These are phyloP conservation scores for Lacerta agilis DNA, from an alignment of 2,797 vertebrate species.

Conservation along the genomic window DNA sequence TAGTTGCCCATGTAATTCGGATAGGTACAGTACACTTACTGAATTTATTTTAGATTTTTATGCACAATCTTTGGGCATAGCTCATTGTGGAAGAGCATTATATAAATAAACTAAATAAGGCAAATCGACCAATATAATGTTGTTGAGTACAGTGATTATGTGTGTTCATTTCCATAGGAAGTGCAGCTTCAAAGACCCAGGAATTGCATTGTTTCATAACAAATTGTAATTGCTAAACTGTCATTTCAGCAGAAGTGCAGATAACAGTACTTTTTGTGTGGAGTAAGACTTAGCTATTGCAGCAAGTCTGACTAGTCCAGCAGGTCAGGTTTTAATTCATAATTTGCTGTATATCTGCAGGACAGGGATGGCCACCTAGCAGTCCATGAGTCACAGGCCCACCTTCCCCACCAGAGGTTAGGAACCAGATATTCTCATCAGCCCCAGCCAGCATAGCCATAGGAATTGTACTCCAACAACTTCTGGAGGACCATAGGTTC, in stretches of 20 bases:
- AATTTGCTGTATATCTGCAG: background rate
- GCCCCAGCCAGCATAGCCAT: background rate
- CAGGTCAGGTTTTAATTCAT: background rate
- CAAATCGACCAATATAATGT: no score
- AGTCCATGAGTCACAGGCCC: no score
- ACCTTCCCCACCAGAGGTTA: no score
- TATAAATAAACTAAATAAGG: background rate
- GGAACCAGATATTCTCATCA: background rate
- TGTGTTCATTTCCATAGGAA: slow-evolving; percentile 6
- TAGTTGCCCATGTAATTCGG: slow-evolving; percentile 96
- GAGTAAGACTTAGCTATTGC: background rate
- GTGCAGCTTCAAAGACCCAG: slow-evolving; percentile 12
- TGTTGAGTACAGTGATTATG: background rate
- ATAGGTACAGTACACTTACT: slow-evolving; percentile 84
- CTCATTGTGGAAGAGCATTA: background rate
- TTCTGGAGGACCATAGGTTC: no score
- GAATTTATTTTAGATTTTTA: slow-evolving; percentile 15
- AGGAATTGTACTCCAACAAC: no score
- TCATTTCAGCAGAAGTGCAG: background rate
- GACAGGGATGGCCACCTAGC: background rate
- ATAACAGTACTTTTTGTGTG: background rate
- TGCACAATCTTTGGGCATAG: background rate
- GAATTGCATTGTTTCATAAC: slow-evolving; percentile 19
- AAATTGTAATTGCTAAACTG: slow-evolving; percentile 1
- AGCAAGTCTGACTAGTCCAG: background rate